Conservation (phyloP, 2,888 invertebrate species). For the Tenthredo mesomela region DNA sequence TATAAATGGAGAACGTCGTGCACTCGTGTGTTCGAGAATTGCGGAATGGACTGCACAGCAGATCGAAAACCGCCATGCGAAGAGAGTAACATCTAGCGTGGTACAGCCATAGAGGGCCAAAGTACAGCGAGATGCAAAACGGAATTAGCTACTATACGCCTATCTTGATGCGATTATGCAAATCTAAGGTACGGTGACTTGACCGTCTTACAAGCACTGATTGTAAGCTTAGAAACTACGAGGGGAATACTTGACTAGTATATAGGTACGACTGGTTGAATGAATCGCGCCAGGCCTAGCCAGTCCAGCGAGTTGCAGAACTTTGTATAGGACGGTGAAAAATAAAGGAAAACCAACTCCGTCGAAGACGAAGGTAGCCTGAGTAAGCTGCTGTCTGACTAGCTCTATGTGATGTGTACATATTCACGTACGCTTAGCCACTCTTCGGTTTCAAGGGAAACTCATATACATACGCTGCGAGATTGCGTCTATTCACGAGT, state of each 20-base stretch:
- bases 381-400: neutral
- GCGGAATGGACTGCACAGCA: neutral
- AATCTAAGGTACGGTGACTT: conserved; percentile 49
- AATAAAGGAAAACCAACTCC: conserved; percentile 18
- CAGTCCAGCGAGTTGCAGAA: conserved; percentile 31
- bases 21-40: neutral
- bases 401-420: neutral
- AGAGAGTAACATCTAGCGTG: neutral
- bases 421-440: neutral
- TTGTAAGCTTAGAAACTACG: conserved; percentile 50
- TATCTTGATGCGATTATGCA: conserved; percentile 53
- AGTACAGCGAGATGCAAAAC: conserved; percentile 47
- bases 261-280: conserved; percentile 40
- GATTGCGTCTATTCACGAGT: conserved; percentile 40
- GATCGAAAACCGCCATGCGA: neutral
- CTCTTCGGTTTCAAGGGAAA: conserved; percentile 30
- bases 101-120: neutral
- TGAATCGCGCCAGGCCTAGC: conserved; percentile 19
- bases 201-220: conserved; percentile 51
- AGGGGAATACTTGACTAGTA: conserved; percentile 44
- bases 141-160: conserved; percentile 52
- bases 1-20: conserved; percentile 26
- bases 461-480: neutral
- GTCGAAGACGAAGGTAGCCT: conserved; percentile 14
- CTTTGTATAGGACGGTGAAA: conserved; percentile 30